Evolutionary conservation across 2,888 invertebrate species (phyloP), one percentile per base, ranked within the genome.

Genomic region (Tenthredo distinguenda): DNA sequence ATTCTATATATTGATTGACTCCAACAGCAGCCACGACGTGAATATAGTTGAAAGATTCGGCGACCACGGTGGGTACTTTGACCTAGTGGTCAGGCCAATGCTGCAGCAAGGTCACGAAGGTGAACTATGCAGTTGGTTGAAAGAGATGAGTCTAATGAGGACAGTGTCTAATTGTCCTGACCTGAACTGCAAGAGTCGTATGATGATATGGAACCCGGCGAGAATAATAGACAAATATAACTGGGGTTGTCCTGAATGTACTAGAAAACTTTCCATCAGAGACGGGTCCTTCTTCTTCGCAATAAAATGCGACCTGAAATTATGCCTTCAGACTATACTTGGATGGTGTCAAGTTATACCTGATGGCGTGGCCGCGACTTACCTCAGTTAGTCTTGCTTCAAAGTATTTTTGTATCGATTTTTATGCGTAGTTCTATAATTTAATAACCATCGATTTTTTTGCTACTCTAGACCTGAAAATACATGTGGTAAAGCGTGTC

Each of bases 331-430:
- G 91, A 93, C 96, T 15, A 95, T 96, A 85, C 91, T 96, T 65
- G 96, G 95, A 0, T 96, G 96, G 96, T 95, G 96, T 92, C 95
- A 96, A 89, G 95, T 95, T 91, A 94, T 95, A n/a, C 95, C 96
- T 58, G 90, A 93, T 9, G 94, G 94, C 83, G 89, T 93, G 40
- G 94, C 95, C 68, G 94, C 95, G 21, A 93, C 94, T 87, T 93
- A 95, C 89, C 94, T 96, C 92, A 95, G 96, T 96, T 93, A 90
- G 87, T 87, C 84, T 85, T 65, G 4, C 31, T 43, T n/a, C 43
- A 10, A 15, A 15, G 21, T 50, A 47, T 7, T 9, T 21, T n/a
- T 43, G 10, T 12, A 4, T 26, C 10, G 10, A 10, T 43, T 0
- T 43, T 43, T 10, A 43, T 43, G 9, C 9, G 10, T 43, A 10